These are phyloP conservation scores for Didymodactylos carnosus DNA, from an alignment of 2,888 invertebrate species.

Conservation along the genomic window DNA sequence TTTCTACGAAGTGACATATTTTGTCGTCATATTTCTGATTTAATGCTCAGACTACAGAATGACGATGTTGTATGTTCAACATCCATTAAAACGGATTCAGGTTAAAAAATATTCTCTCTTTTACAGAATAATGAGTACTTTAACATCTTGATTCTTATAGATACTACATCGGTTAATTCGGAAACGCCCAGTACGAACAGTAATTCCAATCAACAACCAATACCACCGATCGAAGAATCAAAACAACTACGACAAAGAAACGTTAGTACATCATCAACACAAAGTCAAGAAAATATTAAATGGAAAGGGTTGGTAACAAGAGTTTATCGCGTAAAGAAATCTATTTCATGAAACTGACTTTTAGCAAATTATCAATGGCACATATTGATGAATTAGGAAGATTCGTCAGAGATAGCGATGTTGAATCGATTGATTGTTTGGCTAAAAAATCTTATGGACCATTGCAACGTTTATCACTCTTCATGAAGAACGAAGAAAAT, in stretches of 20 bases:
- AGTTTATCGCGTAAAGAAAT: background rate
- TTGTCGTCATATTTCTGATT: background rate
- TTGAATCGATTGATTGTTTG: background rate
- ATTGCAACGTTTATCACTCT: background rate
- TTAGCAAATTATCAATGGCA: background rate
- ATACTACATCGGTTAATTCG: background rate
- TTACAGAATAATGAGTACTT: background rate
- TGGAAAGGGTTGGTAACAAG: background rate
- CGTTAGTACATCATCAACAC: background rate
- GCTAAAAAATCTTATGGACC: background rate
- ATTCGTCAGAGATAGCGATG: background rate
- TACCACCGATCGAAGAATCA: no score
- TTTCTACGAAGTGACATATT: background rate
- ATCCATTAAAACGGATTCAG: background rate
- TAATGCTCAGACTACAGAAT: background rate
- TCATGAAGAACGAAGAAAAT: background rate
- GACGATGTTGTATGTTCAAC: background rate
- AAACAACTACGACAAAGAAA: background rate
- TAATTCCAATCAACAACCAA: no score
- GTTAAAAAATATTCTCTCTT: background rate
- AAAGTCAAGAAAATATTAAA: background rate
- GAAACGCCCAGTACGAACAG: no score
- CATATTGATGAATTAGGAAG: background rate
- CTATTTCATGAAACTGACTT: background rate
- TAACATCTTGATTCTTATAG: background rate